A percentile compares a stretch with the other conserved stretches of the same genome.
These are phyloP conservation scores for Corydoras maculifer DNA, from an alignment of 2,113 vertebrate species.

Conservation along the genomic window DNA sequence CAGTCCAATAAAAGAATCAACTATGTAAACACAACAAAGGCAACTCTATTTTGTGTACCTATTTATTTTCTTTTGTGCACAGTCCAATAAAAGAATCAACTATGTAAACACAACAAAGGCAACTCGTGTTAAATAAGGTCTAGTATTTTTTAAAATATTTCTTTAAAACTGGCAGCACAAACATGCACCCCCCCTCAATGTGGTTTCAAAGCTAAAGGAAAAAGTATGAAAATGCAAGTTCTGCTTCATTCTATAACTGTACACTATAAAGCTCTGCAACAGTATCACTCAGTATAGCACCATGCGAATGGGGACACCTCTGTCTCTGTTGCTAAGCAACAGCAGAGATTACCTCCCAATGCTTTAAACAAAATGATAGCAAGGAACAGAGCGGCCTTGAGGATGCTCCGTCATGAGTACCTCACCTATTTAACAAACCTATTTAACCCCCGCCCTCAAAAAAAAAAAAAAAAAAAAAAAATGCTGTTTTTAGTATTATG, in stretches of 20 bases:
- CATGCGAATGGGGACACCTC: constrained; percentile 40
- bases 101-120: too few relatives aligned
- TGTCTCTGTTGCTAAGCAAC: constrained; percentile 64
- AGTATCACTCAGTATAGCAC: constrained; percentile 43
- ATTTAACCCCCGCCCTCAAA: too few relatives aligned
- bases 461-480: too few relatives aligned
- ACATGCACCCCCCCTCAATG: neutral
- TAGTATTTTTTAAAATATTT: too few relatives aligned
- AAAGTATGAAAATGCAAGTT: constrained; percentile 7
- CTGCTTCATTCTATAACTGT: constrained; percentile 4
- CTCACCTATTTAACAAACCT: neutral
- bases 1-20: too few relatives aligned
- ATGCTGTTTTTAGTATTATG: too few relatives aligned
- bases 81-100: too few relatives aligned
- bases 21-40: too few relatives aligned
- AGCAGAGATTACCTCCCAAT: constrained; percentile 44
- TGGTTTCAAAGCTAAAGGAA: neutral
- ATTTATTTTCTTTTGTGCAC: too few relatives aligned
- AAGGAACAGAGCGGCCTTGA: constrained; percentile 22
- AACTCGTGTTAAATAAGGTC: too few relatives aligned
- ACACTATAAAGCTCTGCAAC: constrained; percentile 29
- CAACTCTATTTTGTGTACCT: too few relatives aligned
- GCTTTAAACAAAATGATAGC: constrained; percentile 30
- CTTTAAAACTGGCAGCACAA: too few relatives aligned
- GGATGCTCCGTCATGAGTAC: constrained; percentile 14